phyloP scores from a whole-genome alignment of 2,113 vertebrate species.

The Eublepharis macularius region DNA sequence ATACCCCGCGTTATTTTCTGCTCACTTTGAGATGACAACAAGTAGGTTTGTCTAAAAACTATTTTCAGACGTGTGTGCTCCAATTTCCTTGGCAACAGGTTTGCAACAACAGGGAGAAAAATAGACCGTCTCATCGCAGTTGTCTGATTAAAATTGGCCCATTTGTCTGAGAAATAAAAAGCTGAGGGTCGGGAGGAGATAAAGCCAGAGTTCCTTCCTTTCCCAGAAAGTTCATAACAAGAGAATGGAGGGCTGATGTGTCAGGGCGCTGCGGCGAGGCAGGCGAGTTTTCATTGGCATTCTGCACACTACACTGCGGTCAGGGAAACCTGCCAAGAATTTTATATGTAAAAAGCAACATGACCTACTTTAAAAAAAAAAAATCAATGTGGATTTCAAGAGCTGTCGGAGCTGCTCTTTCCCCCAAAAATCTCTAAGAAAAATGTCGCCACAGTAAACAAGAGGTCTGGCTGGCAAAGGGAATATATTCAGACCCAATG shows the following conservation, averaged over 20 bases:
- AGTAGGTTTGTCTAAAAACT: neutral
- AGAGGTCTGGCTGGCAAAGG: neutral
- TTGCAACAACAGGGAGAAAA: neutral
- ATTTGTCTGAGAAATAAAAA: neutral
- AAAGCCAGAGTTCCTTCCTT: neutral
- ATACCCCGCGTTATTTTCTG: neutral
- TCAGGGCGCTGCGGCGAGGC: neutral
- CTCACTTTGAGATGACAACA: neutral
- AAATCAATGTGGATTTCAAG: neutral
- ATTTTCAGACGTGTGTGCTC: neutral
- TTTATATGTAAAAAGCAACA: neutral
- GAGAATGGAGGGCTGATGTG: neutral
- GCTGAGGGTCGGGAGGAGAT: no score
- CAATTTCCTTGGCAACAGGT: conserved; percentile 14
- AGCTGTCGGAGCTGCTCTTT: no score
- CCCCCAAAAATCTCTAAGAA: neutral
- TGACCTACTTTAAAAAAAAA: neutral
- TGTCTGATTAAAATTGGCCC: neutral
- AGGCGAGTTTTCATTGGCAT: neutral
- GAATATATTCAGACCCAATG: neutral
- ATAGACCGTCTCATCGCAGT: neutral
- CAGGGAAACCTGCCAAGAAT: neutral
- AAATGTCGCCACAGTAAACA: no score
- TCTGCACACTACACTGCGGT: neutral
- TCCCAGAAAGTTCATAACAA: neutral